Conservation (phyloP, 2,888 invertebrate species). For the Agrochola litura region DNA sequence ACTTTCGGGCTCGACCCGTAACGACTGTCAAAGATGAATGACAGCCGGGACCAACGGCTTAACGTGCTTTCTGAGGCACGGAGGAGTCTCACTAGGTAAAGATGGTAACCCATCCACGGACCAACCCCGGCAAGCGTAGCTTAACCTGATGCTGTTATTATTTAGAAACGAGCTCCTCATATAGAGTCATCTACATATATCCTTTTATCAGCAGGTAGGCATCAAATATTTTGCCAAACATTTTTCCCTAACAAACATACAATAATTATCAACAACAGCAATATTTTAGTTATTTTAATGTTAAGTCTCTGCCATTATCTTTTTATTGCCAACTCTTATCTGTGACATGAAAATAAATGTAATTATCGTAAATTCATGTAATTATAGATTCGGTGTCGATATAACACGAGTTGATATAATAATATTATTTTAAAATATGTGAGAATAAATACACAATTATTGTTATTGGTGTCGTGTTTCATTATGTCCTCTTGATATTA, state of each 20-base stretch:
- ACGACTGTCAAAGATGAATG: too few relatives aligned
- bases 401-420: constrained; percentile 3
- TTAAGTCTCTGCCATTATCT: constrained; percentile 35
- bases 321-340: constrained; percentile 53
- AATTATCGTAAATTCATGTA: constrained; percentile 57
- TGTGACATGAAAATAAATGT: constrained; percentile 59
- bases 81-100: too few relatives aligned
- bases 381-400: constrained; percentile 50
- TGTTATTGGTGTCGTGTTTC: constrained; percentile 13
- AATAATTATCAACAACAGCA: constrained; percentile 23
- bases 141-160: too few relatives aligned
- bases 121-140: too few relatives aligned
- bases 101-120: too few relatives aligned
- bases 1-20: too few relatives aligned
- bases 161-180: too few relatives aligned
- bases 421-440: constrained; percentile 4
- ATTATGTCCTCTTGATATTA: not conserved
- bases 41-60: too few relatives aligned
- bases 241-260: not conserved
- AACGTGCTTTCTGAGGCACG: too few relatives aligned
- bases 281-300: constrained; percentile 33
- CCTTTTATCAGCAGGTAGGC: not conserved
- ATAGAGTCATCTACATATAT: too few relatives aligned
- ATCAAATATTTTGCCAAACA: not conserved
- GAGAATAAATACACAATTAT: constrained; percentile 14